Evolutionary conservation across 2,797 vertebrate genomes (phyloP).

Genomic region (Iguana delicatissima): DNA sequence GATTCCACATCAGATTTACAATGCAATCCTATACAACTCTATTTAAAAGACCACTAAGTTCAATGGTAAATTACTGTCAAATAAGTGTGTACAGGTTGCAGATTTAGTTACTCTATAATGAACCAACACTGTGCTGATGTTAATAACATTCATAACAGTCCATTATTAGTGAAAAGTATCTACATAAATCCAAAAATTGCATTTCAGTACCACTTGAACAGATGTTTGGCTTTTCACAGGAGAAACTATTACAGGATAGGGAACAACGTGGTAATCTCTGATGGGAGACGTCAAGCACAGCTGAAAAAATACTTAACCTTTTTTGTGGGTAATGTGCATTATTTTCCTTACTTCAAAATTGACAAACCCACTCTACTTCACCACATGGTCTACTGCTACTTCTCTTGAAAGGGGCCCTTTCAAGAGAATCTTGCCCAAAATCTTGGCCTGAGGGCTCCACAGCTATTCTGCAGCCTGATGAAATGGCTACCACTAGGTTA

Average conservation of each 20-base stretch:
- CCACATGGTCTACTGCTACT: not conserved
- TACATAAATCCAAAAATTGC: not conserved
- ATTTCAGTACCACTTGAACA: not conserved
- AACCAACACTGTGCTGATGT: no score
- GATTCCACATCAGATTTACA: not conserved
- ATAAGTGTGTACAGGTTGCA: not conserved
- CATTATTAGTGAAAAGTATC: not conserved
- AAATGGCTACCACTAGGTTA: not conserved
- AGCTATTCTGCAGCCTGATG: not conserved
- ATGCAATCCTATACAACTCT: not conserved
- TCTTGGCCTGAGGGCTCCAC: not conserved
- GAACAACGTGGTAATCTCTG: no score
- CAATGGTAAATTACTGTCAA: not conserved
- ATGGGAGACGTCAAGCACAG: no score
- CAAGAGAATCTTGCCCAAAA: not conserved
- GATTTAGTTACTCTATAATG: not conserved
- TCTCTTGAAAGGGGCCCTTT: not conserved
- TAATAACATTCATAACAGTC: not conserved
- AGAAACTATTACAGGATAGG: not conserved
- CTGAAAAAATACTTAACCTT: no score
- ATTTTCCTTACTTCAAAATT: not conserved
- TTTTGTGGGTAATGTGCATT: not conserved
- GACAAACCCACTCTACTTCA: not conserved
- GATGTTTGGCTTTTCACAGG: not conserved
- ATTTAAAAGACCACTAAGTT: not conserved